Evolutionary conservation across 1,140 invertebrate genomes (phyloP), one percentile per base, ranked within the genome.

Genomic region (Sinella curviseta): DNA sequence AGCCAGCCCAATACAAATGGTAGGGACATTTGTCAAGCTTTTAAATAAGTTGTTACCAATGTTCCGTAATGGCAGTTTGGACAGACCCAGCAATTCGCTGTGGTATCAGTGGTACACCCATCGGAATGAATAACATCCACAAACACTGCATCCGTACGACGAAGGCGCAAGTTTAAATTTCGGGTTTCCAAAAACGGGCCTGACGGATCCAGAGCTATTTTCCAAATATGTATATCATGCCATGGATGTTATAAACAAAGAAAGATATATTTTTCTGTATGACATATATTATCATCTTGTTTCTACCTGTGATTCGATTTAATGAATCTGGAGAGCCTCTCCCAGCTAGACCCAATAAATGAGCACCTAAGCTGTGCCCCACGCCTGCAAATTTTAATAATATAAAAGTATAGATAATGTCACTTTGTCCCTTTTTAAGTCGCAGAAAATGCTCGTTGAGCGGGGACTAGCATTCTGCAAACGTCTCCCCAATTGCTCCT

Each of bases 51-150:
- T 48, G 39, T 20, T 48, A 48, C 74, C 3, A 75, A 30, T 24
- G 78, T 80, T 8, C 76, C 81, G 24, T 82, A 82, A 75, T 82
- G 81, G 77, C 75, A 79, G 34, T 77, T 77, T 1, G 78, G 81
- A 35, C 76, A 48, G 16, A 82, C 67, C 81, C 81, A 82, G 34
- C 78, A 80, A 31, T 78, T 77, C n/a, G 76, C 36, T 20, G 35
- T 78, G 1, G 77, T 31, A 3, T 74, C 35, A 17, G 30, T 28
- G 17, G 67, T 54, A 35, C 78, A 82, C 2, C 81, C 81, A 36
- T 82, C 81, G 1, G 81, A 77, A 77, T 82, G 81, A 60, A 82
- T 80, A 0, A 82, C 81, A 30, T 82, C 81, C 2, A 80, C 78
- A 17, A 82, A 57, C 12, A 8, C 31, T 16, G 81, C 81, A 35